Conservation (phyloP, 2,888 invertebrate species). For the Escarpia spicata region DNA sequence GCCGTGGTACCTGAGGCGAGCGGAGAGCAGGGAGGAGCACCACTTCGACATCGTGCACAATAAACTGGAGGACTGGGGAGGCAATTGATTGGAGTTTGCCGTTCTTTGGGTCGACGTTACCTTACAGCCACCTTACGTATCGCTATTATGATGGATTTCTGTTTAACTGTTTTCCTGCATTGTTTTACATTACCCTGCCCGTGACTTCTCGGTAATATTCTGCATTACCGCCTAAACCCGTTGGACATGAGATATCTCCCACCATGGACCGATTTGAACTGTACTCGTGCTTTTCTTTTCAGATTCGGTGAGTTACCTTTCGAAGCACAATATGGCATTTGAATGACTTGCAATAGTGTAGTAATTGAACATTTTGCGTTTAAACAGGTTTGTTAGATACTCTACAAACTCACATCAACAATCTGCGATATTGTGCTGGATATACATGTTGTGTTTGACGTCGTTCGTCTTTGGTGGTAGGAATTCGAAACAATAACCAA, state of each 20-base stretch:
- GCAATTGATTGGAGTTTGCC: not conserved
- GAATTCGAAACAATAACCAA: not conserved
- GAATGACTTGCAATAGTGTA: not conserved
- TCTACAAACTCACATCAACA: not conserved
- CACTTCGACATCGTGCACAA: not conserved
- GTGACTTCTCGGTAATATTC: not conserved
- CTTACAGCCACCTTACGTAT: not conserved
- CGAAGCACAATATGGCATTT: not conserved
- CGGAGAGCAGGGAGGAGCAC: constrained; percentile 25
- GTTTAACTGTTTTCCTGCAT: not conserved
- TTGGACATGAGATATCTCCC: not conserved
- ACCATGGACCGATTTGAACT: too few relatives aligned
- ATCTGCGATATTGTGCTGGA: not conserved
- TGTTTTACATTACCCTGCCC: not conserved
- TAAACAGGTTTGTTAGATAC: too few relatives aligned
- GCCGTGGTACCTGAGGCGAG: constrained; percentile 32
- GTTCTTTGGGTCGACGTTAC: not conserved
- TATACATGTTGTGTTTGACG: not conserved
- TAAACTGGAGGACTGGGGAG: not conserved
- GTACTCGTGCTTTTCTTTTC: too few relatives aligned
- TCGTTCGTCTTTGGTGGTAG: not conserved
- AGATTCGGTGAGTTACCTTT: too few relatives aligned
- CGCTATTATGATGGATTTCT: not conserved
- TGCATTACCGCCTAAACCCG: not conserved
- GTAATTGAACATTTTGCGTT: not conserved